phyloP scores from a whole-genome alignment of 2,113 vertebrate species.

The Oreochromis spilurus region DNA sequence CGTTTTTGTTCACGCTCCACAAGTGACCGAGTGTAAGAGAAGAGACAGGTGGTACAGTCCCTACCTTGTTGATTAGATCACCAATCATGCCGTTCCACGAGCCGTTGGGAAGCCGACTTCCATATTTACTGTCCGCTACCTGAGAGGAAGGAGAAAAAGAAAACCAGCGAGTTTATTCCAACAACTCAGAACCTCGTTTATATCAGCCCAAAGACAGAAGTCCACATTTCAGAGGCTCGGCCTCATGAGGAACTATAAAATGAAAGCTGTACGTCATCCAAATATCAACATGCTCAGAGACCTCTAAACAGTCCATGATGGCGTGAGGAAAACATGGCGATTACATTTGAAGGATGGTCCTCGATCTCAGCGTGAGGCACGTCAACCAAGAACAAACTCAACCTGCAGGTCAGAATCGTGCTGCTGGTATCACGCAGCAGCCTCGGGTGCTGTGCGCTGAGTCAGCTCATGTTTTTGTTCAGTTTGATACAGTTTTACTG shows the following conservation, averaged over 20 bases:
- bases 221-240: not conserved
- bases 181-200: not conserved
- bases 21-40: accelerated
- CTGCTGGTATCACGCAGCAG: not conserved
- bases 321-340: not conserved
- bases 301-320: not conserved
- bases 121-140: constrained; percentile 92
- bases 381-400: not conserved
- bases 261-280: not conserved
- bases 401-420: not conserved
- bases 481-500: too few species aligned
- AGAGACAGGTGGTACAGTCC: not conserved
- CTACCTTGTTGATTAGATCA: constrained; percentile 96
- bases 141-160: not conserved
- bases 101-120: constrained; percentile 89
- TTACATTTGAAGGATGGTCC: not conserved
- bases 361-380: not conserved
- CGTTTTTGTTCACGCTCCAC: accelerated
- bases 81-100: constrained; percentile 99
- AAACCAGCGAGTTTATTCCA: not conserved
- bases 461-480: not conserved
- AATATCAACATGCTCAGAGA: not conserved
- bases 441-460: not conserved
- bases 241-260: not conserved
- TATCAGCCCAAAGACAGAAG: not conserved